phyloP scores from a whole-genome alignment of 2,888 invertebrate species.

The Cryptus armator region DNA sequence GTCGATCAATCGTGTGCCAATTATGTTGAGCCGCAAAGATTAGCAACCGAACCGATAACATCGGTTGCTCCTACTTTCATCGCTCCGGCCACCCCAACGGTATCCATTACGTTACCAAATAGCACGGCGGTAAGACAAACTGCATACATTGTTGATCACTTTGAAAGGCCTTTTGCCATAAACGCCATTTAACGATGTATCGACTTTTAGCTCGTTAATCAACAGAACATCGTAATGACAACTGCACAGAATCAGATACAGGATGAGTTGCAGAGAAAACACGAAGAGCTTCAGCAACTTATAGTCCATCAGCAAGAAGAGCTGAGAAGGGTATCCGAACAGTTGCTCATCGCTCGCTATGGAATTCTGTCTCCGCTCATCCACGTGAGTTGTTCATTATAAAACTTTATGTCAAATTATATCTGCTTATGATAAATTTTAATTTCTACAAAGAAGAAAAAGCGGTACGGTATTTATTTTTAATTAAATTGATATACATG shows the following conservation, averaged over 20 bases:
- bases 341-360: constrained; percentile 92
- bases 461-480: too few relatives aligned
- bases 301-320: constrained; percentile 95
- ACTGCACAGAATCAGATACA: constrained; percentile 87
- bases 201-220: constrained; percentile 77
- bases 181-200: not conserved
- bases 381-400: constrained; percentile 78
- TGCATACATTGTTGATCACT: not conserved
- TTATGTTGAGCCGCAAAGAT: constrained; percentile 64
- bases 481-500: too few relatives aligned
- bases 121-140: constrained; percentile 69
- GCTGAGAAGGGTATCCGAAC: constrained; percentile 93
- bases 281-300: constrained; percentile 93
- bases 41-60: constrained; percentile 67
- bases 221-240: constrained; percentile 86
- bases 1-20: constrained; percentile 75
- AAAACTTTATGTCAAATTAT: too few relatives aligned
- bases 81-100: constrained; percentile 67
- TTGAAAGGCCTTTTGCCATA: constrained; percentile 79
- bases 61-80: constrained; percentile 73
- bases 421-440: too few relatives aligned
- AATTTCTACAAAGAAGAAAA: too few relatives aligned
- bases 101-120: constrained; percentile 55
- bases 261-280: constrained; percentile 89
- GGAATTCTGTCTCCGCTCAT: constrained; percentile 87